Base-by-base conservation (phyloP, 1,140 invertebrate species). In the Trichogramma pretiosum region DNA sequence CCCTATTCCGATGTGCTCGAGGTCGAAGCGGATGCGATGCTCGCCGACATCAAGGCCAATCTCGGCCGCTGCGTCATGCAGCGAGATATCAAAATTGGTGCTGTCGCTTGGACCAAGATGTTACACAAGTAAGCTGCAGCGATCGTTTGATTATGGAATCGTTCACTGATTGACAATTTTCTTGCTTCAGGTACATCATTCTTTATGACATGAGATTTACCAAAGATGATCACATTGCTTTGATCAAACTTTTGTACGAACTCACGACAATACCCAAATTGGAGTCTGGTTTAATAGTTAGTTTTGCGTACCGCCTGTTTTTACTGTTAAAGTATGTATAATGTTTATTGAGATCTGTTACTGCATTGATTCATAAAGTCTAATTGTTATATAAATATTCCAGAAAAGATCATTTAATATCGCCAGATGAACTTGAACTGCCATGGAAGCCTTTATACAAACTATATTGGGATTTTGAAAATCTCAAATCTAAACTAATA, bases 381-480 rank as follows among this genome's bases (percentile, higher is more conserved):
- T 26, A 11, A 40, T 21, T 38, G n/a, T 26, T 43, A 43, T 34
- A 41, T 53, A 43, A 32, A 44, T 18, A 39, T 37, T 43, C 72
- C 72, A 92, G 89, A 56, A 92, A 90, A 73, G 80, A 74, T 55
- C 69, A 84, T 57, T 72, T 93, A 22, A 68, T 94, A 53, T 77
- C 80, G 11, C 80, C 87, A 19, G 78, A 85, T 50, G 92, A 96
- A 46, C 60, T 97, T 38, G 76, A 77, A 48, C 69, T 96, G 45
- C 81, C 83, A 48, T 97, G 93, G 93, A 76, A 80, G 58, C 91
- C 91, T 28, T 65, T 96, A 13, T 93, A 87, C 65, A 75, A 89
- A 4, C 73, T 85, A 5, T 65, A 74, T 42, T n/a, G n/a, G n/a
- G n/a, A n/a, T n/a, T n/a, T n/a, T n/a, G n/a, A n/a, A n/a, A n/a